Evolutionary conservation across 2,888 invertebrate species (phyloP).

Genomic region (Creontiades dilutus): DNA sequence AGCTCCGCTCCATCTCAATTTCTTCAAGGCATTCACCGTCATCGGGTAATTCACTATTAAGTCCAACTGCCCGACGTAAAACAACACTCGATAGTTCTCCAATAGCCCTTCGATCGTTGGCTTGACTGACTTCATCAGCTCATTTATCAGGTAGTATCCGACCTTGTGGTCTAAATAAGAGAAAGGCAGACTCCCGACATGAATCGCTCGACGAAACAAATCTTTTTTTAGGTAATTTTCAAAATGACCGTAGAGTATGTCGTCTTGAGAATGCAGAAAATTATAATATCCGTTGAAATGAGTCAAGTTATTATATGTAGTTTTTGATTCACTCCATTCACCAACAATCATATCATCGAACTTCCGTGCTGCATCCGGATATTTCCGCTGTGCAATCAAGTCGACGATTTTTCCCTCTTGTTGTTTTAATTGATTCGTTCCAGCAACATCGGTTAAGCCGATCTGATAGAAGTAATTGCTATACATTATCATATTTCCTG

Average conservation of each 20-base stretch:
- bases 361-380: slow-evolving; percentile 51
- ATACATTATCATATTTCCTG: slow-evolving; percentile 80
- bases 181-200: slow-evolving; percentile 74
- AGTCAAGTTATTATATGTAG: slow-evolving; percentile 85
- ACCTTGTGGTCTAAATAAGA: slow-evolving; percentile 79
- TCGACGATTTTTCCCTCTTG: slow-evolving; percentile 55
- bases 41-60: slow-evolving; percentile 94
- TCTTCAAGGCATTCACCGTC: slow-evolving; percentile 87
- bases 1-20: slow-evolving; percentile 85
- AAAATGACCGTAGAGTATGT: slow-evolving; percentile 76
- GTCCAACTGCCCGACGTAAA: slow-evolving; percentile 95
- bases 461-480: slow-evolving; percentile 80
- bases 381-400: slow-evolving; percentile 56
- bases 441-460: slow-evolving; percentile 78
- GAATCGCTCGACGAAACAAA: slow-evolving; percentile 71
- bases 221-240: slow-evolving; percentile 45
- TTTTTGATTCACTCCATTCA: slow-evolving; percentile 79
- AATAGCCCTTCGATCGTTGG: slow-evolving; percentile 85
- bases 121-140: slow-evolving; percentile 90
- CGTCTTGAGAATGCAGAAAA: slow-evolving; percentile 28
- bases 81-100: slow-evolving; percentile 84
- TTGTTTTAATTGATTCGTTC: slow-evolving; percentile 76
- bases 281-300: slow-evolving; percentile 84
- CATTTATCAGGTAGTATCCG: slow-evolving; percentile 84
- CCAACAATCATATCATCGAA: slow-evolving; percentile 82